A percentile compares a stretch with the other conserved stretches of the same genome.
Conservation (phyloP, 2,797 vertebrate genomes). For the Florisuga fusca region DNA sequence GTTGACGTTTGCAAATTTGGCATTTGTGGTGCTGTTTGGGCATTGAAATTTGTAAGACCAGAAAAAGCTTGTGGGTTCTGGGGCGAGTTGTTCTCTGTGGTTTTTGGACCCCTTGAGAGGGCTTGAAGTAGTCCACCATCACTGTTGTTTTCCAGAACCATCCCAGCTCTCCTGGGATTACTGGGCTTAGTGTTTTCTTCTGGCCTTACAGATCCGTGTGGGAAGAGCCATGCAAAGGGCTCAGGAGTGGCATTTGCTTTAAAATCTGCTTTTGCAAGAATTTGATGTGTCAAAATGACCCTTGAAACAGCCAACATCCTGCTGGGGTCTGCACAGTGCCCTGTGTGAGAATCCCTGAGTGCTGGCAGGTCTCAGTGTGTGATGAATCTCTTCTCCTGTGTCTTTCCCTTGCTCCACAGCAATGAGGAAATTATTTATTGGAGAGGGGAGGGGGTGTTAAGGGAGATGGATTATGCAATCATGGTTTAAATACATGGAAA, state of each 20-base stretch:
- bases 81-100: too few relatives aligned
- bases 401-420: background rate
- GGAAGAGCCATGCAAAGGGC: background rate
- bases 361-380: background rate
- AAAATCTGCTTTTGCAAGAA: background rate
- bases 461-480: background rate
- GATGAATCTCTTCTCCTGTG: background rate
- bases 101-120: too few relatives aligned
- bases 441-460: background rate
- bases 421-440: background rate
- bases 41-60: too few relatives aligned
- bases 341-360: fast-evolving
- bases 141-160: too few relatives aligned
- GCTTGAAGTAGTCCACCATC: too few relatives aligned
- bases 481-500: slow-evolving; percentile 20
- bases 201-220: fast-evolving
- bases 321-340: background rate
- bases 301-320: background rate
- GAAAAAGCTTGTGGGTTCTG: too few relatives aligned
- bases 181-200: background rate
- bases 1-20: background rate
- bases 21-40: too few relatives aligned
- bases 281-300: background rate
- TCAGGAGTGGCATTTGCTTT: background rate
- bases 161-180: background rate